Conservation (phyloP, 2,888 invertebrate genomes). For the Plebejus argus region DNA sequence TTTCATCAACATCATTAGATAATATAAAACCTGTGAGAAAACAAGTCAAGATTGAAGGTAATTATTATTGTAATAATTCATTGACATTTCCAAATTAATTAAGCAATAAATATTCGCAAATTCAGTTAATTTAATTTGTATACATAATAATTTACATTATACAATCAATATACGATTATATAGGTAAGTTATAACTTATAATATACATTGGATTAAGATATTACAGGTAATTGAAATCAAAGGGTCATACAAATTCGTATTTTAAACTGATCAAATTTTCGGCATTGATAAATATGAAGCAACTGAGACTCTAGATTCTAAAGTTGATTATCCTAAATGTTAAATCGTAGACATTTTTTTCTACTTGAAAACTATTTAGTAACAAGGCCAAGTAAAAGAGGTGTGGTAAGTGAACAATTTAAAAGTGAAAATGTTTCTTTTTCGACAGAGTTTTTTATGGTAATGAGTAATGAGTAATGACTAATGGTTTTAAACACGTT, state of each 20-base stretch:
- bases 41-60: not conserved
- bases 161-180: not conserved
- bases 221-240: too few species aligned
- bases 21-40: not conserved
- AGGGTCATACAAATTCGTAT: not conserved
- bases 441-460: conserved; percentile 5
- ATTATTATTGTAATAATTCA: not conserved
- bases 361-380: not conserved
- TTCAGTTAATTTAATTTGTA: not conserved
- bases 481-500: conserved; percentile 25
- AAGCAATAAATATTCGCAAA: not conserved
- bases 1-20: not conserved
- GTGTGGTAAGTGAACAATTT: conserved; percentile 18
- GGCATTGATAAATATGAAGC: not conserved
- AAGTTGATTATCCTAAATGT: not conserved
- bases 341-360: not conserved
- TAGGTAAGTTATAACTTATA: too few species aligned
- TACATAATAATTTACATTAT: not conserved
- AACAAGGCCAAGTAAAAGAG: conserved; percentile 18
- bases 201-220: too few species aligned
- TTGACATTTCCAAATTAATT: not conserved
- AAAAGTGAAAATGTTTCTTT: conserved; percentile 15
- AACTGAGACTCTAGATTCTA: not conserved
- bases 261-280: not conserved
- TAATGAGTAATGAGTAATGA: not conserved